Evolutionary conservation across 1,140 invertebrate genomes (phyloP), one percentile per base, ranked within the genome.

Genomic region (Drosophila orosa): DNA sequence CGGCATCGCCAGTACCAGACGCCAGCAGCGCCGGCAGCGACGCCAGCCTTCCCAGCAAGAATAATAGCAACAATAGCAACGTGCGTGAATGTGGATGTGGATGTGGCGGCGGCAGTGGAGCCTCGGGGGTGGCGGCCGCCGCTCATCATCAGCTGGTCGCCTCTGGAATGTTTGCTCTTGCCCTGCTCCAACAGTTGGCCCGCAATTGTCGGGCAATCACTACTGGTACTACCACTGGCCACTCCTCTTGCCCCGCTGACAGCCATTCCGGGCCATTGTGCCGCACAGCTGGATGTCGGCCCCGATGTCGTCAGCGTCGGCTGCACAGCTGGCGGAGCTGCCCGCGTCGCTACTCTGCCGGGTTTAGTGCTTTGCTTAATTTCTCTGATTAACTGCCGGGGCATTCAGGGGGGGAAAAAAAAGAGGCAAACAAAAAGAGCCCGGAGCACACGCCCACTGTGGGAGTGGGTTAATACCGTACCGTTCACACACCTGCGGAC

Each of bases 311-410:
- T 54, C 50, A 56, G 35, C 77, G 45, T 44, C 63, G 25, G 22
- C 69, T 40, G 42, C 62, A 52, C 68, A 62, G 78, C 55, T 58
- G 55, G 42, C 69, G 50, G 29, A 40, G 39, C 63, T 45, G 44
- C 65, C 44, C 40, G 42, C 69, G 50, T 44, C 48, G 37, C 58
- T 40, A 33, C 63, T 55, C 50, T 45, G 63, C 39, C 17, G n/a
- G 33, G 31, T 39, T 69, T 69, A 58, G 66, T 58, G 39, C 45
- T 69, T 81, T 80, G 76, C 76, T 87, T 87, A 87, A 87, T 82
- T 83, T 87, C 73, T 74, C 65, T 77, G 83, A 87, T 89, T 83
- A 87, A 87, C 83, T 87, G 79, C 52, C 58, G 44, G 63, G 50
- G 55, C 50, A 52, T 22, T 13, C 31, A 60, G 40, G 35, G 35